Percentiles rank a stretch among this genome's conserved stretches.
phyloP scores from a whole-genome alignment of 2,797 vertebrate species.

The Lutjanus argentimaculatus region DNA sequence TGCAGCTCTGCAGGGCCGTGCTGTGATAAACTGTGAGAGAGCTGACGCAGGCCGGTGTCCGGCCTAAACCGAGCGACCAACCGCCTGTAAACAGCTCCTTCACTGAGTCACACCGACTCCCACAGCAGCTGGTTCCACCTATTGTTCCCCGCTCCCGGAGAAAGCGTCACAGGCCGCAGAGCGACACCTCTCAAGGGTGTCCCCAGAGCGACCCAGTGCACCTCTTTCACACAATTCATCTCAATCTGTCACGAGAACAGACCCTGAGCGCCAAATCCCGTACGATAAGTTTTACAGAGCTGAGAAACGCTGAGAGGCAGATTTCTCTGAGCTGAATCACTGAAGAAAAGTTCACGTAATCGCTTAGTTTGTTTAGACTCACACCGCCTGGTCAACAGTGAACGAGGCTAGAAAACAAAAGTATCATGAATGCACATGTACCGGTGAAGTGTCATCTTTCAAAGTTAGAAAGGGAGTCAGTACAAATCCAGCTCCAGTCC shows the following conservation, averaged over 20 bases:
- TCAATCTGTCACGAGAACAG: constrained; percentile 35
- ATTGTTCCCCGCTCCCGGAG: constrained; percentile 78
- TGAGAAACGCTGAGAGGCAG: not conserved
- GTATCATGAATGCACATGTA: not conserved
- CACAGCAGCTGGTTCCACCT: constrained; percentile 85
- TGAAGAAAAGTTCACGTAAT: too few relatives aligned
- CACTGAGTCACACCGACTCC: constrained; percentile 70
- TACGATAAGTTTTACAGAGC: too few relatives aligned
- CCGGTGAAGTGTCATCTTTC: too few relatives aligned
- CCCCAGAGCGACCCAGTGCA: constrained; percentile 56
- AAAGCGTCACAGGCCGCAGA: constrained; percentile 59
- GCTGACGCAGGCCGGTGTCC: constrained; percentile 63
- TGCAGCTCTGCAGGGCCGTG: not conserved
- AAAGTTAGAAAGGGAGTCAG: not conserved
- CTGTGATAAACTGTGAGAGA: constrained; percentile 33
- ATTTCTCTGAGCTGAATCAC: not conserved
- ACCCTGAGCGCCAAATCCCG: not conserved
- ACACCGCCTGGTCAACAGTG: too few relatives aligned
- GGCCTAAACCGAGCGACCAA: constrained; percentile 40
- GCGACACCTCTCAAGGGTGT: constrained; percentile 79
- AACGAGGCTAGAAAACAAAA: too few relatives aligned
- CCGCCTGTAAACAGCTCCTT: constrained; percentile 78
- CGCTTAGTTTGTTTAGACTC: not conserved
- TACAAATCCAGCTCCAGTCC: not conserved
- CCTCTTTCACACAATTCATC: constrained; percentile 68